Evolutionary conservation across 2,797 vertebrate genomes (phyloP), one percentile per base, ranked within the genome.

Genomic region (Urophycis tenuis): DNA sequence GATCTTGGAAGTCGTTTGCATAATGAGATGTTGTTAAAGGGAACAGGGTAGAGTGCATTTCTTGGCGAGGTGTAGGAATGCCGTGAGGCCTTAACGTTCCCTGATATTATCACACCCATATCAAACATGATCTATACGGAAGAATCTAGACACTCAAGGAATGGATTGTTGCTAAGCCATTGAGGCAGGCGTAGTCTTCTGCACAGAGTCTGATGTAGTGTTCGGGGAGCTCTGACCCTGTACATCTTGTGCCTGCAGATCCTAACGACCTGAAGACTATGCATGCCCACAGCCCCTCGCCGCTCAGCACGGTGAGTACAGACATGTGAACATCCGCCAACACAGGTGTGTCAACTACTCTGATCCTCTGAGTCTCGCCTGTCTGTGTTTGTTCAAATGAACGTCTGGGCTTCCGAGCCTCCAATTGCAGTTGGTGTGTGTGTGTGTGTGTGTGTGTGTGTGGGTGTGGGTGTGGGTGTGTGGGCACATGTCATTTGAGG

Each of bases 221-320:
- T 49, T n/a, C 53, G 11, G 25, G 60, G 10, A 29, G 60, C 12
- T 25, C 60, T 67, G 9, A 67, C 25, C 60, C n/a, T 9, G 60
- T 67, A 30, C 60, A 14, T 29, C 60, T 67, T 76, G 11, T 79
- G 30, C 81, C 79, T 77, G 4, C 89, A 98, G 97, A 97, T 85
- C 97, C 97, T 0, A 95, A 97, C 84, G 96, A 99, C 3, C 93
- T 99, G 8, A 95, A 94, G 84, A 93, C 86, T 22, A 80, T 74
- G 2, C 85, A 92, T 0, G 87, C 81, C 53, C 90, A 91, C 25
- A 93, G 88, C 25, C 49, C 60, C 1, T 80, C 85, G 71, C 64
- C 75, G 10, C 72, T 67, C 33, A 82, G 75, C 35, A 93, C 90
- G 0, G 95, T 95, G 76, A 95, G 95, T 94, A 80, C 25, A 60